These are phyloP conservation scores for Microctonus brassicae DNA, from an alignment of 2,888 invertebrate species.

Conservation along the genomic window DNA sequence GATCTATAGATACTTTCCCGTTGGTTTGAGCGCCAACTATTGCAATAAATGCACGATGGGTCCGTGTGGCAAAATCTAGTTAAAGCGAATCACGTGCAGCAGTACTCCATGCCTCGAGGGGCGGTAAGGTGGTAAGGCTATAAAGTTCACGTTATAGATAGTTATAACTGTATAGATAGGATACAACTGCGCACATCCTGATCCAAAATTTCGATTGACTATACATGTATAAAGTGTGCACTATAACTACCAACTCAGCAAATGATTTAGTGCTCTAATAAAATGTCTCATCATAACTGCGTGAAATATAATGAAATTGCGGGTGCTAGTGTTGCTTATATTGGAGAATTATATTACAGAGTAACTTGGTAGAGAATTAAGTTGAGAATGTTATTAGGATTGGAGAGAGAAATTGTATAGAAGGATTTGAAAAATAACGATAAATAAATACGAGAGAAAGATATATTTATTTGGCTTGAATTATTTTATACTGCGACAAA, in stretches of 20 bases:
- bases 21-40: slow-evolving; percentile 18
- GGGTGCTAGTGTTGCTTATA: not conserved
- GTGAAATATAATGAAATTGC: not conserved
- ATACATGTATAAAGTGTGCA: not conserved
- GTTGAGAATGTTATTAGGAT: too few species aligned
- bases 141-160: slow-evolving; percentile 31
- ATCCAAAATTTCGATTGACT: slow-evolving; percentile 35
- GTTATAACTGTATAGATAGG: slow-evolving; percentile 13
- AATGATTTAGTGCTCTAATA: slow-evolving; percentile 1
- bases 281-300: not conserved
- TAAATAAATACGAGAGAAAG: not conserved
- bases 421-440: too few species aligned
- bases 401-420: too few species aligned
- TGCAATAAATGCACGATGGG: slow-evolving; percentile 37
- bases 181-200: slow-evolving; percentile 28
- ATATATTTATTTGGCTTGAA: not conserved
- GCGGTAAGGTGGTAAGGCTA: slow-evolving; percentile 25
- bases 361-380: too few species aligned
- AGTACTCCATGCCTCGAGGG: slow-evolving; percentile 35
- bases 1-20: not conserved
- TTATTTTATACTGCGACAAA: not conserved
- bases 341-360: not conserved
- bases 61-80: slow-evolving; percentile 33
- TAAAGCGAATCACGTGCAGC: slow-evolving; percentile 39
- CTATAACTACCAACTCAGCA: not conserved